Evolutionary conservation across 2,888 invertebrate genomes (phyloP).

Genomic region (Nebria brevicollis): DNA sequence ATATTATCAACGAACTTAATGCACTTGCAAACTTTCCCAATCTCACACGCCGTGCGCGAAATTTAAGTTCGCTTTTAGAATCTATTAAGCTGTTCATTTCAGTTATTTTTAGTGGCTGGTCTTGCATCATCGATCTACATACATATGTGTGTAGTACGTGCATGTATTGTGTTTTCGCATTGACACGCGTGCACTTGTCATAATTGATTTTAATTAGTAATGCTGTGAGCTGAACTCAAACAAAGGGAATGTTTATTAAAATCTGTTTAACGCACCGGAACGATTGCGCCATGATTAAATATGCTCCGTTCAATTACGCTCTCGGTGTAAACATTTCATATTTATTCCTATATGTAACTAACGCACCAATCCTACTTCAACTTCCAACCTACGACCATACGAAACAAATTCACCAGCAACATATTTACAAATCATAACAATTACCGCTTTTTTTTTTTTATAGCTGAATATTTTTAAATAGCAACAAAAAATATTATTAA

Average conservation of each 20-base stretch:
- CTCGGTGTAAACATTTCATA: too few species aligned
- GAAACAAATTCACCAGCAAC: too few species aligned
- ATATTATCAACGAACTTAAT: constrained; percentile 43
- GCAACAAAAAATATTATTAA: not conserved
- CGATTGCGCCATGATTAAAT: constrained; percentile 35
- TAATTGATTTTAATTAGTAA: constrained; percentile 41
- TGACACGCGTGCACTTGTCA: too few species aligned
- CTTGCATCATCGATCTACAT: too few species aligned
- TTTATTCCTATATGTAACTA: too few species aligned
- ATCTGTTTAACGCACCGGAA: constrained; percentile 35
- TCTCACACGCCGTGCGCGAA: constrained; percentile 39
- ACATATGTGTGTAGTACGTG: too few species aligned
- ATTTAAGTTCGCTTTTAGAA: constrained; percentile 40
- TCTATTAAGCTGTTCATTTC: constrained; percentile 37
- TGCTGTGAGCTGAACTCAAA: constrained; percentile 22
- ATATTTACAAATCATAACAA: too few species aligned
- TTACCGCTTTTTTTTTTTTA: too few species aligned
- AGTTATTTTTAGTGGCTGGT: constrained; percentile 25
- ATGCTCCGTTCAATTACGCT: constrained; percentile 19
- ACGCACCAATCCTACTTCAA: too few species aligned
- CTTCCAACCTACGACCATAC: too few species aligned
- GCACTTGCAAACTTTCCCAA: constrained; percentile 43
- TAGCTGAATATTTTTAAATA: too few species aligned
- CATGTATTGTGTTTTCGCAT: too few species aligned
- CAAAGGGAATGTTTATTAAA: constrained; percentile 41